These are phyloP conservation scores for Pristionchus fissidentatus DNA, from an alignment of 2,888 invertebrate genomes.

Conservation along the genomic window DNA sequence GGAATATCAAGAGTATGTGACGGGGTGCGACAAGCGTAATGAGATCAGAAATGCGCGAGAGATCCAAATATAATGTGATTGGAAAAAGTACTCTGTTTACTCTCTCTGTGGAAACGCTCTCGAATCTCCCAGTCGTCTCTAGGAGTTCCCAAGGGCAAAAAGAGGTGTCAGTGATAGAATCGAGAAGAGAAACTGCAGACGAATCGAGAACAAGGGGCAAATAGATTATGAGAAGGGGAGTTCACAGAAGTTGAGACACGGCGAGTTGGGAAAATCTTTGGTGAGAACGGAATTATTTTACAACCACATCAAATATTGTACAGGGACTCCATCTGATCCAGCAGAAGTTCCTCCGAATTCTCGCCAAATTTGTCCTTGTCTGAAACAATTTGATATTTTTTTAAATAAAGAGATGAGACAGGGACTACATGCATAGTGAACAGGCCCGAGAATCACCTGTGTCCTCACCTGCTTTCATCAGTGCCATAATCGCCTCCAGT, in stretches of 20 bases:
- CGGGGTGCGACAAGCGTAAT: background rate
- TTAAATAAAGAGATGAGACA: background rate
- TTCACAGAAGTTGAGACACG: background rate
- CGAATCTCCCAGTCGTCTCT: no score
- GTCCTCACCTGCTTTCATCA: slow-evolving; percentile 63
- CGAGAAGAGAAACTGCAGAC: slow-evolving; percentile 3
- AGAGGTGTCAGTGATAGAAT: no score
- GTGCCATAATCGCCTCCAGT: slow-evolving; percentile 67
- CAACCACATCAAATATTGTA: slow-evolving; percentile 59
- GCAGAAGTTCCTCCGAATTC: slow-evolving; percentile 64
- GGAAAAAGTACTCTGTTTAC: no score
- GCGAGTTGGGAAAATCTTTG: background rate
- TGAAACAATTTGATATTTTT: slow-evolving; percentile 51
- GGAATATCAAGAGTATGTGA: no score
- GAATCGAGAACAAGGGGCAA: background rate
- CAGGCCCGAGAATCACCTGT: no score
- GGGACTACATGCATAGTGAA: no score
- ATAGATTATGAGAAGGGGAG: slow-evolving; percentile 20
- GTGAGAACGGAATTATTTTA: background rate
- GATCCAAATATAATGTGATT: background rate
- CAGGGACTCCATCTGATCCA: slow-evolving; percentile 68
- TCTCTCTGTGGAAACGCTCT: no score
- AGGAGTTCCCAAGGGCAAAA: no score
- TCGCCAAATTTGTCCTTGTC: slow-evolving; percentile 71
- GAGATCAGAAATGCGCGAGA: background rate